phyloP scores from a whole-genome alignment of 2,113 vertebrate genomes.

The Hemibagrus wyckioides region DNA sequence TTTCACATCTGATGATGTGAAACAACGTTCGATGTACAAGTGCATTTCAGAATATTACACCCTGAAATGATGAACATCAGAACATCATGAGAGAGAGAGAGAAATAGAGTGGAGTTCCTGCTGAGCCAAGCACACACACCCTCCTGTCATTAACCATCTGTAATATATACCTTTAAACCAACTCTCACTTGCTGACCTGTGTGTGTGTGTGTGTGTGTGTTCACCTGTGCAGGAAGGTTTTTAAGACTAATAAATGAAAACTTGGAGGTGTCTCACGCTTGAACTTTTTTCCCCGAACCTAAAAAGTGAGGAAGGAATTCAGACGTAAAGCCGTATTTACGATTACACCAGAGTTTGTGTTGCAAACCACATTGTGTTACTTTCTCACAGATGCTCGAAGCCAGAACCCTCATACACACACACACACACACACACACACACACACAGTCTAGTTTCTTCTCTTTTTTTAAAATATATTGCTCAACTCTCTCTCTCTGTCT shows the following conservation, averaged over 20 bases:
- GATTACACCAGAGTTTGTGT: not conserved
- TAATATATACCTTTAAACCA: too few species aligned
- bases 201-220: not conserved
- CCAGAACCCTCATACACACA: not conserved
- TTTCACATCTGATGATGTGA: not conserved
- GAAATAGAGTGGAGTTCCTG: not conserved
- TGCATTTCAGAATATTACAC: not conserved
- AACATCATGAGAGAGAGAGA: not conserved
- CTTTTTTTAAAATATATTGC: not conserved
- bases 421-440: too few species aligned
- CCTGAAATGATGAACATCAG: not conserved
- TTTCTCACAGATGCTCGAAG: not conserved
- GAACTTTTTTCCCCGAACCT: not conserved
- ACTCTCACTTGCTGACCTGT: too few species aligned
- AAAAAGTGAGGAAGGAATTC: constrained; percentile 5
- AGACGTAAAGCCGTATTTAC: not conserved
- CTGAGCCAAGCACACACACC: not conserved
- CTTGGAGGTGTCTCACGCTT: not conserved
- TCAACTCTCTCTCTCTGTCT: not conserved
- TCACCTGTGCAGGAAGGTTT: not conserved
- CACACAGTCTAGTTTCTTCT: not conserved
- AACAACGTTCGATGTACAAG: not conserved
- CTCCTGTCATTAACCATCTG: not conserved
- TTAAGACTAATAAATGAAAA: not conserved
- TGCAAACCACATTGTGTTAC: not conserved